phyloP scores from a whole-genome alignment of 2,797 vertebrate species.

The Chloroceryle amazona region DNA sequence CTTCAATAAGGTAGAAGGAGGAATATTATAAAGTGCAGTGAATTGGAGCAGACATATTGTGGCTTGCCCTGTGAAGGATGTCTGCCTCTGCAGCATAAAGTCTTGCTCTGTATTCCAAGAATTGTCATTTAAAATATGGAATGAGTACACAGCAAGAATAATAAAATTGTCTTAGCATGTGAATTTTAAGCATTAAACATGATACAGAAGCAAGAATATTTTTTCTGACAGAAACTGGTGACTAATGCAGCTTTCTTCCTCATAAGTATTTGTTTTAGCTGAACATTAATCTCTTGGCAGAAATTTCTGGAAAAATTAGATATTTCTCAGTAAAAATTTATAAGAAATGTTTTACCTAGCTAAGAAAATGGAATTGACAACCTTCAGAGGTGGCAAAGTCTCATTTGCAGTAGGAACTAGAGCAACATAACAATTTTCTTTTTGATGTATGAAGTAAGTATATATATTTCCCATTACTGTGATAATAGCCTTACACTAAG shows the following conservation, averaged over 20 bases:
- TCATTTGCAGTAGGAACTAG: background rate
- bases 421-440: constrained; percentile 13
- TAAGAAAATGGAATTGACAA: background rate
- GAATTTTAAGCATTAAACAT: constrained; percentile 40
- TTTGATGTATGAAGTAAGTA: constrained; percentile 1
- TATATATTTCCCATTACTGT: constrained; percentile 8
- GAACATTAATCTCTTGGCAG: constrained; percentile 24
- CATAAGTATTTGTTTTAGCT: background rate
- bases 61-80: constrained; percentile 39
- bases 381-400: background rate
- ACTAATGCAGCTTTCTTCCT: background rate
- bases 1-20: constrained; percentile 14
- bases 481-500: constrained; percentile 45
- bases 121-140: constrained; percentile 54
- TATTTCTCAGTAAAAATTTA: constrained; percentile 32
- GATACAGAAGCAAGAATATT: background rate
- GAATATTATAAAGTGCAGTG: background rate
- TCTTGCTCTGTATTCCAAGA: constrained; percentile 34
- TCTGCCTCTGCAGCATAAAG: background rate
- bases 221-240: background rate
- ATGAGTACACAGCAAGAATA: background rate
- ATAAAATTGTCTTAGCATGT: constrained; percentile 8
- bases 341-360: background rate
- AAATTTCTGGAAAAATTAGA: constrained; percentile 38
- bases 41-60: constrained; percentile 23